These are phyloP conservation scores for Drosophila neocordata DNA, from an alignment of 1,140 invertebrate species.

Conservation along the genomic window DNA sequence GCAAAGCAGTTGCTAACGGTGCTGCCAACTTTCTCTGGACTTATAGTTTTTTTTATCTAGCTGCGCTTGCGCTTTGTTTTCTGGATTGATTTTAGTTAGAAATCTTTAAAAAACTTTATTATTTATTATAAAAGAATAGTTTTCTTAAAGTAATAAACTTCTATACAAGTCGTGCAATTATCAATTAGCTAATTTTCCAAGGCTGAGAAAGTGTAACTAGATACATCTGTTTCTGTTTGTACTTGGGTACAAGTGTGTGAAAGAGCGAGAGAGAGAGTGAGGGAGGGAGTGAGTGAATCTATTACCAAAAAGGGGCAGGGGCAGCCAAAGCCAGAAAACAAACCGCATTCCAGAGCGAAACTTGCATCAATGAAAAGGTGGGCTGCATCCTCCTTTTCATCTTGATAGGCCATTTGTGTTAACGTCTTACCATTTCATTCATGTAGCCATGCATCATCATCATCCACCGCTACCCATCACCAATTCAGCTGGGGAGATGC, in stretches of 20 bases:
- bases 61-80: conserved; percentile 47
- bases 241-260: conserved; percentile 48
- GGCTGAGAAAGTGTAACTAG: conserved; percentile 32
- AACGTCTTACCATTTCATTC: conserved; percentile 5
- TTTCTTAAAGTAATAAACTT: not conserved
- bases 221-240: conserved; percentile 49
- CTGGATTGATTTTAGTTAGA: not conserved
- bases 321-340: conserved; percentile 25
- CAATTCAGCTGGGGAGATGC: conserved; percentile 33
- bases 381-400: conserved; percentile 36
- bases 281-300: conserved; percentile 19
- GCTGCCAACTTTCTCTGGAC: conserved; percentile 8
- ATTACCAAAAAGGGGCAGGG: conserved; percentile 51
- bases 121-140: not conserved
- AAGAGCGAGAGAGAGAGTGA: conserved; percentile 36
- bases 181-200: not conserved
- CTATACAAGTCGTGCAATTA: not conserved
- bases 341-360: conserved; percentile 67
- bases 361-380: conserved; percentile 70
- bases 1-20: not conserved
- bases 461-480: conserved; percentile 75
- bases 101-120: not conserved
- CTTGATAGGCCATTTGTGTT: conserved; percentile 19
- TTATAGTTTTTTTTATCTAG: conserved; percentile 32
- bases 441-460: conserved; percentile 66